Evolutionary conservation across 2,888 invertebrate species (phyloP).

Genomic region (Amphimallon solstitiale): DNA sequence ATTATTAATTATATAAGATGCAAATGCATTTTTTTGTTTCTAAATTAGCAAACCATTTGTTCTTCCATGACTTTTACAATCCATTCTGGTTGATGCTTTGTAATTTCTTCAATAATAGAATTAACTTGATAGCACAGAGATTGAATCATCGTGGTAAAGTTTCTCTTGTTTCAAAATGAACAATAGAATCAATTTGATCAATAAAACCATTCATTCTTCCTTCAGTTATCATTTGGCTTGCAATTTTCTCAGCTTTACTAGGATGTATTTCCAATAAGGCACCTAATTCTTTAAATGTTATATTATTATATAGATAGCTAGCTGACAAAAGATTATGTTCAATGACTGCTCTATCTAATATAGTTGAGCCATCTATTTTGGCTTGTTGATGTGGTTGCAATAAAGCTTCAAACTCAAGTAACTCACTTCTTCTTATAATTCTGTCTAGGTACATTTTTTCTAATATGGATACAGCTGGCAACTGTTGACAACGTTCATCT

Average conservation of each 20-base stretch:
- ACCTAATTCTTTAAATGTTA: conserved; percentile 95
- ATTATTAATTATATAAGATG: neutral
- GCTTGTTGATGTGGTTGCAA: conserved; percentile 94
- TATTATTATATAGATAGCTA: conserved; percentile 98
- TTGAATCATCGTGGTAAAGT: conserved; percentile 95
- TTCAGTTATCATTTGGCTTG: conserved; percentile 99
- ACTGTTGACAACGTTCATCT: conserved; percentile 95
- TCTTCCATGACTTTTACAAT: conserved; percentile 88
- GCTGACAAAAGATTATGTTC: conserved; percentile 98
- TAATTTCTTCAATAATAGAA: conserved; percentile 94
- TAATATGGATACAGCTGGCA: conserved; percentile 95
- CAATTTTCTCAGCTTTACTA: conserved; percentile 94
- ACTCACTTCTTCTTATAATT: conserved; percentile 90
- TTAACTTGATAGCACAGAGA: conserved; percentile 98
- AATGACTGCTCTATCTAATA: conserved; percentile 95
- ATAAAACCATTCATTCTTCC: conserved; percentile 97
- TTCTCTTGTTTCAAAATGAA: conserved; percentile 96
- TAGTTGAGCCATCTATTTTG: conserved; percentile 85
- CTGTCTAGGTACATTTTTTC: conserved; percentile 99
- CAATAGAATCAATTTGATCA: conserved; percentile 97
- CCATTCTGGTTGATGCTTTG: conserved; percentile 91
- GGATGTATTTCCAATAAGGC: conserved; percentile 92
- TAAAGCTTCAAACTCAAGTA: conserved; percentile 92
- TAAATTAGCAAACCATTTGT: conserved; percentile 79
- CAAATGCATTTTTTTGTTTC: neutral